These are phyloP conservation scores for Gonocerus acuteangulatus DNA, from an alignment of 2,888 invertebrate genomes.

Conservation along the genomic window DNA sequence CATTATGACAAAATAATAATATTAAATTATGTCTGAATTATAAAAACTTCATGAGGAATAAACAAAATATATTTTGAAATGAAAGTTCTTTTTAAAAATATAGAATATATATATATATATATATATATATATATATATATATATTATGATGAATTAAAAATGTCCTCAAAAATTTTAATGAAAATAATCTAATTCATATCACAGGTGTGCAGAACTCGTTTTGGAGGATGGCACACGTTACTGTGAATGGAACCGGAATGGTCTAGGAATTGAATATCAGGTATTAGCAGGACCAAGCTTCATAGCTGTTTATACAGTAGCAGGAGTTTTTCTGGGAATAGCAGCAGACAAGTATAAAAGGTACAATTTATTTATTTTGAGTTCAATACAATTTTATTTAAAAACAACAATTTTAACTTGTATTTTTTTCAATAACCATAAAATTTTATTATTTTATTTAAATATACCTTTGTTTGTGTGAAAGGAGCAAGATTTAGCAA, in stretches of 20 bases:
- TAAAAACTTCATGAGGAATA: too few species aligned
- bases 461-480: too few species aligned
- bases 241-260: slow-evolving; percentile 91
- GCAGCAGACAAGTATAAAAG: slow-evolving; percentile 63
- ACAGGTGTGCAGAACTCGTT: slow-evolving; percentile 57
- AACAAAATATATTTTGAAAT: too few species aligned
- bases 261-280: slow-evolving; percentile 85
- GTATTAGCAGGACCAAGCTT: slow-evolving; percentile 87
- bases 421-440: background rate
- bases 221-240: slow-evolving; percentile 61
- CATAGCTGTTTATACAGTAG: slow-evolving; percentile 82
- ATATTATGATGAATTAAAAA: background rate
- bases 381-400: background rate
- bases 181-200: slow-evolving; percentile 20
- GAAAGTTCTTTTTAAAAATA: too few species aligned
- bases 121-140: background rate
- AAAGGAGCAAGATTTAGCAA: too few species aligned
- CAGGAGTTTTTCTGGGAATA: slow-evolving; percentile 75
- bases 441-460: too few species aligned
- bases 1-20: too few species aligned
- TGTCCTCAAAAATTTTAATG: background rate
- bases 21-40: too few species aligned
- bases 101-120: background rate
- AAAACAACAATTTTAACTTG: too few species aligned
- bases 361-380: slow-evolving; percentile 40